Evolutionary conservation across 2,888 invertebrate genomes (phyloP).

Genomic region (Thysanoteuthis rhombus): DNA sequence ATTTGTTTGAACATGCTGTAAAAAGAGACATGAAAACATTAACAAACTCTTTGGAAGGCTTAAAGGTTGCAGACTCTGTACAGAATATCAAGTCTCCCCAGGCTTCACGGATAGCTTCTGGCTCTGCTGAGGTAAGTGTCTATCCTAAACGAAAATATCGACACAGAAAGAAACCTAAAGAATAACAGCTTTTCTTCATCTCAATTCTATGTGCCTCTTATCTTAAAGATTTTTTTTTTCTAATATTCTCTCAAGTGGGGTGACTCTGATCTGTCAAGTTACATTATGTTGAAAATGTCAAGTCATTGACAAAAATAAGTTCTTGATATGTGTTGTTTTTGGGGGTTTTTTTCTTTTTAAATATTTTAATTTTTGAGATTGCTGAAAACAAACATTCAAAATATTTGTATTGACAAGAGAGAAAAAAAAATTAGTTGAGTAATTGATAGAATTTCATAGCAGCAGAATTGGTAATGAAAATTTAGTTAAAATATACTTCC

Average conservation of each 20-base stretch:
- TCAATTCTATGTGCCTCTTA: neutral
- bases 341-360: neutral
- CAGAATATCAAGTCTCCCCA: neutral
- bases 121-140: slow-evolving; percentile 27
- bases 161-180: neutral
- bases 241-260: neutral
- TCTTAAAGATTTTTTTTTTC: neutral
- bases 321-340: neutral
- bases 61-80: neutral
- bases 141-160: neutral
- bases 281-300: neutral
- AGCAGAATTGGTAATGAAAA: too few species aligned
- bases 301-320: neutral
- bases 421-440: too few species aligned
- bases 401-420: neutral
- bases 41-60: neutral
- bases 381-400: neutral
- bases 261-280: neutral
- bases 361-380: neutral
- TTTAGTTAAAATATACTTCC: too few species aligned
- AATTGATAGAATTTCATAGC: too few species aligned
- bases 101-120: slow-evolving; percentile 1
- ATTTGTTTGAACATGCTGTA: slow-evolving; percentile 20
- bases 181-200: neutral
- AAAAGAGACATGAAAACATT: slow-evolving; percentile 15